Conservation (phyloP, 2,888 invertebrate species). For the Tipula lateralis region DNA sequence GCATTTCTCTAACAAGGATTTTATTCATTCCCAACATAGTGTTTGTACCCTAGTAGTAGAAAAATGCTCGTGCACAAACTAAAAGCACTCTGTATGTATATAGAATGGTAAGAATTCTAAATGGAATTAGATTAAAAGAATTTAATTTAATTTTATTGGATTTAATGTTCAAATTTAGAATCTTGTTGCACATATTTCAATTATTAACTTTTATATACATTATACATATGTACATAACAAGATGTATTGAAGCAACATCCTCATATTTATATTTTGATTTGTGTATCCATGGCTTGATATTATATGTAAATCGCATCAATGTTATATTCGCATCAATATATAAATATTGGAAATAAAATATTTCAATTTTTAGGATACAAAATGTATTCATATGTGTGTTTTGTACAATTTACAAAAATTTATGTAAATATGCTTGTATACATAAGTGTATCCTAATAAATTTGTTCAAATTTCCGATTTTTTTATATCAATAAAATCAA, state of each 20-base stretch:
- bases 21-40: not conserved
- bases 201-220: not conserved
- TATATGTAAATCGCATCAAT: not conserved
- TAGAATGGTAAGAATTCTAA: not conserved
- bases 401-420: not conserved
- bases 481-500: not conserved
- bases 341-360: not conserved
- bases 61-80: not conserved
- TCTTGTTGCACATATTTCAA: not conserved
- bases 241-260: not conserved
- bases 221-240: too few species aligned
- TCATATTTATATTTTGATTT: not conserved
- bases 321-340: too few species aligned
- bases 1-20: not conserved
- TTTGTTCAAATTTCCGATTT: not conserved
- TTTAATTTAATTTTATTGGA: not conserved
- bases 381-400: not conserved
- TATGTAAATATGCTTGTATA: not conserved
- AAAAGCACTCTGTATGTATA: not conserved
- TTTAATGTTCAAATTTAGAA: not conserved
- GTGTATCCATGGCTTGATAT: not conserved
- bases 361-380: not conserved
- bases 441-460: not conserved
- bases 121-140: not conserved
- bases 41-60: not conserved